Evolutionary conservation across 2,113 vertebrate genomes (phyloP), one percentile per base, ranked within the genome.

Genomic region (Platanista minor): DNA sequence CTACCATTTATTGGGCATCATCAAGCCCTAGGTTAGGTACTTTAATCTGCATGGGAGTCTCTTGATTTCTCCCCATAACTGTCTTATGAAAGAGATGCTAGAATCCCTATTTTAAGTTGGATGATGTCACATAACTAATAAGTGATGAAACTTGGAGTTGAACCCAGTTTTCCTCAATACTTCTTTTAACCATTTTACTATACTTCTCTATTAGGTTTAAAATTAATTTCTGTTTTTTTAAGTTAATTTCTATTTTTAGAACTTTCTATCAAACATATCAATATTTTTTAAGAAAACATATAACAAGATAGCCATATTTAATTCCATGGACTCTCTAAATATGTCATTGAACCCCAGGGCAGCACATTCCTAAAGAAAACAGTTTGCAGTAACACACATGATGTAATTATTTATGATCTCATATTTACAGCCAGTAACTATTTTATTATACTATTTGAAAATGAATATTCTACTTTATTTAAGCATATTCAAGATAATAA

Each of bases 381-480:
- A 57, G 95, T 33, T 5, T 71, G 64, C 41, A 98, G 57, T 88
- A 89, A 93, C 62, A 62, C 3, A 67, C 61, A 90, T 43, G 1
- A 39, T 18, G 61, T 94, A 84, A 21, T 36, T 94, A 57, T 96
- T 89, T 92, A 57, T 91, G 27, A 91, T 95, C 95, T 96, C 80
- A 78, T 81, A 95, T 94, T 98, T 95, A 97, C 67, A 94, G 1
- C 46, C 23, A 90, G 20, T 84, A 97, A 90, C 12, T 96, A 89
- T 33, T 96, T 88, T 39, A 74, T 88, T 39, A 74, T 17, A 93
- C 59, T 97, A 97, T 81, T n/a, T 94, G 13, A 46, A 85, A 97
- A 97, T 96, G 66, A 96, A 49, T 25, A 96, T 74, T 90, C 39
- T 92, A 83, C 92, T 71, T 90, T 5, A 92, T 87, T 90, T 97